A percentile compares a stretch with the other conserved stretches of the same genome.
phyloP scores from a whole-genome alignment of 2,888 invertebrate species.

The Halictus ligatus region DNA sequence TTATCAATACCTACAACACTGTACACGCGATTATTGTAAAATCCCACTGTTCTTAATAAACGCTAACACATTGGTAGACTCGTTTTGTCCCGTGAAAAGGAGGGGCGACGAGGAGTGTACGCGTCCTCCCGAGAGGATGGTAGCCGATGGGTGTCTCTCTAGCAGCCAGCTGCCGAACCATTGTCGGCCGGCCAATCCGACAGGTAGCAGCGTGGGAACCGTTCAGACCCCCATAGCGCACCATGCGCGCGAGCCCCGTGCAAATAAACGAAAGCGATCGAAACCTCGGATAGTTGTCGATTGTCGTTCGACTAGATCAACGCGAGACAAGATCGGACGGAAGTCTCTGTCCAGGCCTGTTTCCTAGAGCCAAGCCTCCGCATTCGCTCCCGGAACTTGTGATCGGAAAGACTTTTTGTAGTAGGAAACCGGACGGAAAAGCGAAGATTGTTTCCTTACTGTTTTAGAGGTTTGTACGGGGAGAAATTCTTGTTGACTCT shows the following conservation, averaged over 20 bases:
- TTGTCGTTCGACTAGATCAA: too few relatives aligned
- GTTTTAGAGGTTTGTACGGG: too few relatives aligned
- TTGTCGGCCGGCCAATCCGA: conserved; percentile 67
- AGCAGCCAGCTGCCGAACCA: not conserved
- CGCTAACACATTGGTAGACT: too few relatives aligned
- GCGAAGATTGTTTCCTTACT: too few relatives aligned
- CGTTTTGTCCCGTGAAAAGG: not conserved
- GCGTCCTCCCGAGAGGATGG: not conserved
- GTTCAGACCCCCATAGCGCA: conserved; percentile 79
- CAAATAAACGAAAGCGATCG: conserved; percentile 2
- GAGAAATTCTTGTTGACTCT: too few relatives aligned
- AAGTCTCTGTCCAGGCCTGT: not conserved
- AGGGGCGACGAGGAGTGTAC: not conserved
- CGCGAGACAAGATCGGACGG: too few relatives aligned
- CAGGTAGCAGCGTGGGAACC: conserved; percentile 84
- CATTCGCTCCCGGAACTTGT: not conserved
- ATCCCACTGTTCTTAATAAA: too few relatives aligned
- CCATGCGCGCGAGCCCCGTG: conserved; percentile 23
- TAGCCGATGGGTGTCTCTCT: not conserved
- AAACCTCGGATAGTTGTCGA: not conserved
- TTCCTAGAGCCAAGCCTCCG: too few relatives aligned
- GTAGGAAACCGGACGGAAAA: too few relatives aligned
- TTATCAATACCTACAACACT: too few relatives aligned
- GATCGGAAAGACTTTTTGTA: not conserved
- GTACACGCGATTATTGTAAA: too few relatives aligned